Base-by-base conservation (phyloP, 2,888 invertebrate species). In the Pyrgus malvae region DNA sequence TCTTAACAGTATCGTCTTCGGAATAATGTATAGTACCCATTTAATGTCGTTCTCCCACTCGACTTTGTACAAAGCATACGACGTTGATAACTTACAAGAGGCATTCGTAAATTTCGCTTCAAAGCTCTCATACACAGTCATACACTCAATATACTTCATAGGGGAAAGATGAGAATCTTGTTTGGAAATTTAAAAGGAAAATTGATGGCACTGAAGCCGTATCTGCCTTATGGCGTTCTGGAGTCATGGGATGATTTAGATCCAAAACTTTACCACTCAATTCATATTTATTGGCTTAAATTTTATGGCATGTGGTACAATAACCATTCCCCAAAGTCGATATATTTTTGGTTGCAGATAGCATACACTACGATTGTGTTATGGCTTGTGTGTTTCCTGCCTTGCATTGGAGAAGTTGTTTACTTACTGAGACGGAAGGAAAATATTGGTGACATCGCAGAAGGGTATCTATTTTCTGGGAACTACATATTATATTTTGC, bases 391-490 rank as follows among this genome's bases (percentile, higher is more conserved):
- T 89, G 88, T 70, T 78, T 90, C 68, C 68, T 90, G 61, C 90
- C 90, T 50, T 89, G 91, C 60, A 89, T 91, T 40, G 93, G 93
- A 16, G 93, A 92, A 77, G 88, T 93, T 76, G 92, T 93, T 79
- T 94, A 94, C 87, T 93, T 94, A 68, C 91, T 93, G 56, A 92
- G 91, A 79, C 92, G 93, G 63, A 87, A 90, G 51, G 92, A 91
- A 66, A 91, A 91, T 68, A 92, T 93, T 64, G 92, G 91, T 54
- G 92, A 92, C 68, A 92, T 93, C 64, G 90, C 90, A 61, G 89
- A 84, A 72, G 90, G 90, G 90, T 90, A 81, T 57, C 27, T 31
- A 14, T 29, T 27, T 41, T 40, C 23, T 41, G 17, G 38, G 33
- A 31, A n/a, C n/a, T n/a, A n/a, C n/a, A n/a, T 9, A 51, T 42